Percentiles rank a stretch among this genome's conserved stretches.
Evolutionary conservation across 2,113 vertebrate genomes (phyloP).

Genomic region (Isichthys henryi): DNA sequence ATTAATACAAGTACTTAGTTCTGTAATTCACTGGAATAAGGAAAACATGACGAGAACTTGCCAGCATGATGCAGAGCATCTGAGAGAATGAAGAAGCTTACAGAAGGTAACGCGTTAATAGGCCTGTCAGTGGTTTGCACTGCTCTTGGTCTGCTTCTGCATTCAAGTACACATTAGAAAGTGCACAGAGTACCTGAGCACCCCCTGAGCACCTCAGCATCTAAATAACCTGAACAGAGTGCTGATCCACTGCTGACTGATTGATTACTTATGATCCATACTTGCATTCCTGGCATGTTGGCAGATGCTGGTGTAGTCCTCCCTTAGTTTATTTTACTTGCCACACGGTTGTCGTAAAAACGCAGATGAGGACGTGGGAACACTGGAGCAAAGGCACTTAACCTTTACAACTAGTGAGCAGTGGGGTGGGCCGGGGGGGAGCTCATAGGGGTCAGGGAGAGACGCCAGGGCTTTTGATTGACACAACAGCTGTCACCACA

Average conservation of each 20-base stretch:
- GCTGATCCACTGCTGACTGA: conserved; percentile 11
- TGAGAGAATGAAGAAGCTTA: neutral
- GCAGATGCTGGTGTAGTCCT: conserved; percentile 39
- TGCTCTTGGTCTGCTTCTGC: conserved; percentile 22
- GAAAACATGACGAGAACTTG: neutral
- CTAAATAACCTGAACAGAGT: conserved; percentile 23
- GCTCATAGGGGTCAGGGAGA: conserved; percentile 32
- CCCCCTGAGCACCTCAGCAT: conserved; percentile 23
- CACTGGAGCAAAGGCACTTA: conserved; percentile 36
- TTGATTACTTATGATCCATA: conserved; percentile 48
- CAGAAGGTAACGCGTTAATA: conserved; percentile 34
- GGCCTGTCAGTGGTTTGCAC: conserved; percentile 1
- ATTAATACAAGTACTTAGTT: neutral
- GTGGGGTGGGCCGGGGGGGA: neutral
- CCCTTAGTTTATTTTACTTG: conserved; percentile 36
- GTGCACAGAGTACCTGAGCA: conserved; percentile 23
- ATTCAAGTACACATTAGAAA: neutral
- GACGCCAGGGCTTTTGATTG: conserved; percentile 52
- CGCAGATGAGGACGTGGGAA: conserved; percentile 47
- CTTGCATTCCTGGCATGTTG: conserved; percentile 29
- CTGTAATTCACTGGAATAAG: neutral
- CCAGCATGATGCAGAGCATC: neutral
- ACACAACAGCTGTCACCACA: conserved; percentile 55
- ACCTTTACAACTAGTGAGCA: conserved; percentile 25
- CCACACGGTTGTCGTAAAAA: conserved; percentile 43